Base-by-base conservation (phyloP, 2,113 vertebrate species). In the Eurystomus gularis region DNA sequence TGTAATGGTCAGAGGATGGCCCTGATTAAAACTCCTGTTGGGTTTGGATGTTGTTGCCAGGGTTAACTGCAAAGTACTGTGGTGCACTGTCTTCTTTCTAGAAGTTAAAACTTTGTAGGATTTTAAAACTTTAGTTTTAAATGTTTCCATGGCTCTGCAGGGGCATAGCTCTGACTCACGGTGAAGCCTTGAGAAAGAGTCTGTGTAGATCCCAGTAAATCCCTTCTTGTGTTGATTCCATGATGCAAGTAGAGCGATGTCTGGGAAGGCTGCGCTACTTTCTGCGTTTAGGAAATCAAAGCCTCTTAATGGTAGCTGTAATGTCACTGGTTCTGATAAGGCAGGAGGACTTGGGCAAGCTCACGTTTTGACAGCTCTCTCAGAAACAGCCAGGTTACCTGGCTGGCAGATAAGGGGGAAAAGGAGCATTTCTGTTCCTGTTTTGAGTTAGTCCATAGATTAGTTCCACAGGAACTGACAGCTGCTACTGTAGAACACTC, bases 201-300 rank as follows among this genome's bases (percentile, higher is more conserved):
- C 73, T 54, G 9, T 44, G 37, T 8, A 46, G 49, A 35, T 88
- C 46, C 51, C n/a, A 49, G 42, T 70, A 78, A 88, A 81, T 77
- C 68, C 79, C 68, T 86, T 70, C 71, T 89, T 77, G 48, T 7
- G 7, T 66, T 66, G 55, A 60, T 40, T 81, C 68, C 9, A 6
- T 93, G 46, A 35, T 2, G 5, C 51, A 62, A 78, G 57, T 28
- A n/a, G 11, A 79, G 39, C 1, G 0, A 5, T 25, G 25, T 11
- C 73, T 54, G 71, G 78, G 55, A 88, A 29, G 60, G 54, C 55
- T 51, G 55, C 2, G 13, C 17, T 21, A 2, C 17, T 55, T 71
- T 51, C 13, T 39, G 26, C 52, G 52, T 49, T 6, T 8, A 10
- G 81, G 78, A 65, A 64, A 62, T 60, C 0, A 5, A 40, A 83